Evolutionary conservation across 2,888 invertebrate genomes (phyloP).

Genomic region (Plusia festucae): DNA sequence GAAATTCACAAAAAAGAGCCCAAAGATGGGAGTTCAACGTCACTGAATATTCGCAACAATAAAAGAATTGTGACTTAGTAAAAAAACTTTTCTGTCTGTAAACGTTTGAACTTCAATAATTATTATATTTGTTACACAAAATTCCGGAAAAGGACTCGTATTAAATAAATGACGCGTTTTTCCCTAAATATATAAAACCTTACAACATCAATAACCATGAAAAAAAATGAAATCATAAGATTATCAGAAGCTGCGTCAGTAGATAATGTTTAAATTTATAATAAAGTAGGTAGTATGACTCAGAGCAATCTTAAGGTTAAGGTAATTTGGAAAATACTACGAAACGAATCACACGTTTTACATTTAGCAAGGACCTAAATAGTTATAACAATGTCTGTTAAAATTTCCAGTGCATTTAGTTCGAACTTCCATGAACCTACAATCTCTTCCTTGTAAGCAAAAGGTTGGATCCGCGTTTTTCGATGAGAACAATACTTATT

Average conservation of each 20-base stretch:
- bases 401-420: slow-evolving; percentile 17
- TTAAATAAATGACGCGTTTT: neutral
- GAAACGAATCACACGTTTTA: slow-evolving; percentile 9
- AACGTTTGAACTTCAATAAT: too few relatives aligned
- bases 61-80: slow-evolving; percentile 14
- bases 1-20: slow-evolving; percentile 21
- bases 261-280: slow-evolving; percentile 13
- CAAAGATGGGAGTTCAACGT: slow-evolving; percentile 16
- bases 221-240: too few relatives aligned
- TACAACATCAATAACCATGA: too few relatives aligned
- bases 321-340: slow-evolving; percentile 6
- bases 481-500: slow-evolving; percentile 40
- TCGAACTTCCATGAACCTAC: slow-evolving; percentile 75
- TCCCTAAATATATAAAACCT: neutral
- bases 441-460: slow-evolving; percentile 74
- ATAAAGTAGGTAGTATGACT: neutral
- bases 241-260: neutral
- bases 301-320: neutral
- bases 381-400: slow-evolving; percentile 26
- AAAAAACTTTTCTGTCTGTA: neutral
- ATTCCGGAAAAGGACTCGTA: neutral
- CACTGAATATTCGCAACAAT: slow-evolving; percentile 18
- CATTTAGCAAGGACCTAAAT: slow-evolving; percentile 28
- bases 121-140: neutral
- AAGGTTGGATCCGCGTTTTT: slow-evolving; percentile 54